Evolutionary conservation across 2,113 vertebrate genomes (phyloP).

Genomic region (Toxotes jaculatrix): DNA sequence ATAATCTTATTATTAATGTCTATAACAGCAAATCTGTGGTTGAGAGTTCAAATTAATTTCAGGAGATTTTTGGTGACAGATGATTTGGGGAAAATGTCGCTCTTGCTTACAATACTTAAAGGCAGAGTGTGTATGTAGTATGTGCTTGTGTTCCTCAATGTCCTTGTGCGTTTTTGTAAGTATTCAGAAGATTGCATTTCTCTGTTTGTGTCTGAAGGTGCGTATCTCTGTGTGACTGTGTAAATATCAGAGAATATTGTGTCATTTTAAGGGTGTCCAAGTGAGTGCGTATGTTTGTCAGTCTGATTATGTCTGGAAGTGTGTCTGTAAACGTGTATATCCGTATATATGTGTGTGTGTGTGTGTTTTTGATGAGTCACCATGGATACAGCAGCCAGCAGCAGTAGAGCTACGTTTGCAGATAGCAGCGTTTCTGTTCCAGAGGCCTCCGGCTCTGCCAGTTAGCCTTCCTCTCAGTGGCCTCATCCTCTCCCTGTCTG

Average conservation of each 20-base stretch:
- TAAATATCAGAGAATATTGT: constrained; percentile 21
- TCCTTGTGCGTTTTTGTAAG: not conserved
- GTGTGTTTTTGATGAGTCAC: constrained; percentile 72
- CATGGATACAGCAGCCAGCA: constrained; percentile 64
- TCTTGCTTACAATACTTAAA: not conserved
- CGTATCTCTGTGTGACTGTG: not conserved
- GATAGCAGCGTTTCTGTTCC: constrained; percentile 70
- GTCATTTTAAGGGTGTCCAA: not conserved
- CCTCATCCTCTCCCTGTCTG: constrained; percentile 36
- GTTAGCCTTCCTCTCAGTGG: constrained; percentile 51
- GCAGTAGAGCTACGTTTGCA: constrained; percentile 63
- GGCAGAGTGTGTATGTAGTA: not conserved
- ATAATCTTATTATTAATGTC: not conserved
- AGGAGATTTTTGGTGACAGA: not conserved
- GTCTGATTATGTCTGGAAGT: constrained; percentile 39
- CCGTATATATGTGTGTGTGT: not conserved
- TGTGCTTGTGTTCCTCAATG: not conserved
- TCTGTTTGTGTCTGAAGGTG: not conserved
- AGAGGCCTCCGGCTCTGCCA: constrained; percentile 66
- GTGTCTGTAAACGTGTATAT: not conserved
- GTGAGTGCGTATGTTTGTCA: constrained; percentile 15
- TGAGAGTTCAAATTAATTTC: not conserved
- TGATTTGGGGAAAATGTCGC: constrained; percentile 8
- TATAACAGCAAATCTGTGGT: not conserved
- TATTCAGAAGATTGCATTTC: not conserved